Conservation (phyloP, 1,140 invertebrate genomes). For the Anoplolepis gracilipes region DNA sequence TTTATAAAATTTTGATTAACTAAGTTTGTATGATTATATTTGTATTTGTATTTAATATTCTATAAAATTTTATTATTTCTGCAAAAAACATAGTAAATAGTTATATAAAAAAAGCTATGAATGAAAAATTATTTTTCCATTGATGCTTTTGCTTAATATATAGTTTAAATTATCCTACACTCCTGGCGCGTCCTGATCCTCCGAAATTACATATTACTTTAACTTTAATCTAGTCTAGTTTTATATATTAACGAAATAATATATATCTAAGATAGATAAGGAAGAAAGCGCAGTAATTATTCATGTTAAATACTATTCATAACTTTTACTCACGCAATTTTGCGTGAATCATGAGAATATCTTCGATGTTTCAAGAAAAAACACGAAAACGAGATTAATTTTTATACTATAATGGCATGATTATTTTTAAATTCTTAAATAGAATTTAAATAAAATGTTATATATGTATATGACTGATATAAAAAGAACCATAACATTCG, state of each 20-base stretch:
- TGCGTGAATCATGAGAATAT: constrained; percentile 20
- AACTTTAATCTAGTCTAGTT: neutral
- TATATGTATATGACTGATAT: neutral
- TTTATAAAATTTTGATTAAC: neutral
- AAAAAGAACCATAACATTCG: neutral
- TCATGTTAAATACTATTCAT: constrained; percentile 20
- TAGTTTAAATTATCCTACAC: constrained; percentile 9
- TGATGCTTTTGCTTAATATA: neutral
- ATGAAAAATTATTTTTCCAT: constrained; percentile 29
- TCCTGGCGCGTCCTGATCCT: neutral
- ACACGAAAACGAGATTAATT: neutral
- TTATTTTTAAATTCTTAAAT: neutral
- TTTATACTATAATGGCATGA: neutral
- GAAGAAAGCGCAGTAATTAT: neutral
- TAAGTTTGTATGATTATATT: neutral
- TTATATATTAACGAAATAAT: constrained; percentile 8
- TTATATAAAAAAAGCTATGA: neutral
- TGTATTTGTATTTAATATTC: neutral
- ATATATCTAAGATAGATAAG: neutral
- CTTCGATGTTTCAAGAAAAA: neutral
- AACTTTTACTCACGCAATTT: constrained; percentile 10
- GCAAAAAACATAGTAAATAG: neutral
- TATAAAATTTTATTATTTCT: neutral
- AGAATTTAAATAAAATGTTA: neutral
- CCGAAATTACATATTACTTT: constrained; percentile 15